Conservation (phyloP, 2,888 invertebrate species). For the Campoplex capitator region DNA sequence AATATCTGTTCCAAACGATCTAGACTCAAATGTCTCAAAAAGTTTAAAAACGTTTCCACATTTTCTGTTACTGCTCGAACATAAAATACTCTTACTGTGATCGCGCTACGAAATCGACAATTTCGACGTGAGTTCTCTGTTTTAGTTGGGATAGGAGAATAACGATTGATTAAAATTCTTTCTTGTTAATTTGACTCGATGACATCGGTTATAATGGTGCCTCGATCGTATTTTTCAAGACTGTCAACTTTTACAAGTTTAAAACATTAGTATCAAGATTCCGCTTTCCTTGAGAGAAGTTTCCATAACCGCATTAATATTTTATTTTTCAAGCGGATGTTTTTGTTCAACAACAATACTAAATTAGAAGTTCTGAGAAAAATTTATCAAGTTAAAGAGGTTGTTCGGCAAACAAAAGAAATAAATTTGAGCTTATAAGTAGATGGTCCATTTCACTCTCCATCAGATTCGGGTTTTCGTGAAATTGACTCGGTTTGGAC, state of each 20-base stretch:
- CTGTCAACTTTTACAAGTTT: neutral
- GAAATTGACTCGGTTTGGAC: neutral
- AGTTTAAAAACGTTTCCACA: no score
- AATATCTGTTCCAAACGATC: no score
- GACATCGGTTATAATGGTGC: neutral
- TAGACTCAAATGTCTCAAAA: no score
- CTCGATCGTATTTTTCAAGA: neutral
- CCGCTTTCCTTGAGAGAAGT: constrained; percentile 30
- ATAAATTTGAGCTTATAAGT: neutral
- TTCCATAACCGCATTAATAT: neutral
- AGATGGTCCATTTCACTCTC: no score
- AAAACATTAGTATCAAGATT: neutral
- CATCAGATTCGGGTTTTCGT: neutral
- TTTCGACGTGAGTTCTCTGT: no score
- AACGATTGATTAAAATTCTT: no score
- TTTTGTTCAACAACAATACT: no score
- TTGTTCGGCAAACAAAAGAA: neutral
- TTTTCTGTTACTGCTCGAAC: no score
- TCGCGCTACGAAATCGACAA: no score
- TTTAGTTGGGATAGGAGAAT: no score
- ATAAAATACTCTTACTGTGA: no score
- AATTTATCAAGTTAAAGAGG: neutral
- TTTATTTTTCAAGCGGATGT: neutral
- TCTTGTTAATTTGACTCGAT: no score
- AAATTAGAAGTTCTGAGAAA: neutral